Base-by-base conservation (phyloP, 2,797 vertebrate genomes). In the Hozukius guyotensis region DNA sequence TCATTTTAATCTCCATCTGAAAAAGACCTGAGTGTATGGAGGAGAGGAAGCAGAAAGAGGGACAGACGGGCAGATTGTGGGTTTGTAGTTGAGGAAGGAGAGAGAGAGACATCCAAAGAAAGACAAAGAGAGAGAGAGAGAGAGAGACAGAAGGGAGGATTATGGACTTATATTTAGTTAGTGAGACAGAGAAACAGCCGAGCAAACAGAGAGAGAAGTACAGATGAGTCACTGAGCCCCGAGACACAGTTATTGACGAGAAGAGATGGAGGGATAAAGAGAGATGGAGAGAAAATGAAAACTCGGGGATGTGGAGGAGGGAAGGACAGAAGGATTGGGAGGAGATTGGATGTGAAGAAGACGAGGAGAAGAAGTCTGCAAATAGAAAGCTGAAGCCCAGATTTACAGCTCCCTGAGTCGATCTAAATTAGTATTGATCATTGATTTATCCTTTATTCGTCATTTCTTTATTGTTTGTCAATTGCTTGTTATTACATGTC, bases 211-310 rank as follows among this genome's bases (percentile, higher is more conserved):
- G 22, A 67, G 55, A 68, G 67, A 10, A 61, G 74, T 14, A 76
- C 55, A 69, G 77, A 87, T 86, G 88, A 92, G 91, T 90, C 88
- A 87, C 85, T 57, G 78, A 85, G 89, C 85, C 83, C 61, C 3
- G 49, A 80, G 88, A 84, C 78, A 71, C 63, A 22, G 31, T 84
- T 85, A 90, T 77, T 79, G 88, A 90, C 72, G 52, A 61, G 78
- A 55, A 46, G 55, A 77, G 87, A 90, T 83, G 77, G 86, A 84
- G 79, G 79, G 82, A 89, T 86, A 42, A 82, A 53, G 67, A 66
- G 81, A 81, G 74, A 77, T 27, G 77, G 68, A 72, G 78, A 52
- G 72, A 75, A 60, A 72, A 78, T 64, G 63, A 83, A 70, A 67
- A 68, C 27, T 77, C 4, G 0, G n/a, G 63, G 55, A 70, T 9